These are phyloP conservation scores for Heliconius nattereri DNA, from an alignment of 1,140 invertebrate genomes.

Conservation along the genomic window DNA sequence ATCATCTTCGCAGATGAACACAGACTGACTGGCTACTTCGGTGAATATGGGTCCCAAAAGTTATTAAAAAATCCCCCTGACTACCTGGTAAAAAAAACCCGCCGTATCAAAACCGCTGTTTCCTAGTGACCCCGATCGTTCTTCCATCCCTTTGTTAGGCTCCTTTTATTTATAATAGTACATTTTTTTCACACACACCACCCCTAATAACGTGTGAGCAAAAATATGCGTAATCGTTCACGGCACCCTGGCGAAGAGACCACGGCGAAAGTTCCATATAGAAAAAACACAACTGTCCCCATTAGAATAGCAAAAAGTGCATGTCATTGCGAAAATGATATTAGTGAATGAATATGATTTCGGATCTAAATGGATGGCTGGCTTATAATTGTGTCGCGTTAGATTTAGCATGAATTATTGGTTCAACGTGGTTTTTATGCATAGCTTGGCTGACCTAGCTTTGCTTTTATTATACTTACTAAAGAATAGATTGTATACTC, in stretches of 20 bases:
- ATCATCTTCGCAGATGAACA: conserved; percentile 79
- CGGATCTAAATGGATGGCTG: conserved; percentile 75
- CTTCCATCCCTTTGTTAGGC: conserved; percentile 76
- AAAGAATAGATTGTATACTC: neutral
- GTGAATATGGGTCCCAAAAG: conserved; percentile 64
- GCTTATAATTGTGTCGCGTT: conserved; percentile 77
- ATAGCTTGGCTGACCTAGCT: conserved; percentile 35
- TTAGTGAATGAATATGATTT: conserved; percentile 78
- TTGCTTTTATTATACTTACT: neutral
- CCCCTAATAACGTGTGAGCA: conserved; percentile 77
- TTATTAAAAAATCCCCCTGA: conserved; percentile 73
- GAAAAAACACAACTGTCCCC: conserved; percentile 75
- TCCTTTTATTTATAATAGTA: conserved; percentile 80
- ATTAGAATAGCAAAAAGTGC: conserved; percentile 81
- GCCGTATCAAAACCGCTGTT: conserved; percentile 79
- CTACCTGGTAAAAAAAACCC: conserved; percentile 76
- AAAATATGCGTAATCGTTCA: conserved; percentile 77
- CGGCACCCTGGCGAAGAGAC: conserved; percentile 47
- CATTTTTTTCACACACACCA: conserved; percentile 78
- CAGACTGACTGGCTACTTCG: conserved; percentile 76
- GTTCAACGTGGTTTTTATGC: conserved; percentile 68
- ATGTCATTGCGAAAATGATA: conserved; percentile 76
- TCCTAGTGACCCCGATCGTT: conserved; percentile 80
- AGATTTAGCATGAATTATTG: conserved; percentile 80
- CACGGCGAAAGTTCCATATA: conserved; percentile 55